phyloP scores from a whole-genome alignment of 1,140 invertebrate species.

The Linepithema humile region DNA sequence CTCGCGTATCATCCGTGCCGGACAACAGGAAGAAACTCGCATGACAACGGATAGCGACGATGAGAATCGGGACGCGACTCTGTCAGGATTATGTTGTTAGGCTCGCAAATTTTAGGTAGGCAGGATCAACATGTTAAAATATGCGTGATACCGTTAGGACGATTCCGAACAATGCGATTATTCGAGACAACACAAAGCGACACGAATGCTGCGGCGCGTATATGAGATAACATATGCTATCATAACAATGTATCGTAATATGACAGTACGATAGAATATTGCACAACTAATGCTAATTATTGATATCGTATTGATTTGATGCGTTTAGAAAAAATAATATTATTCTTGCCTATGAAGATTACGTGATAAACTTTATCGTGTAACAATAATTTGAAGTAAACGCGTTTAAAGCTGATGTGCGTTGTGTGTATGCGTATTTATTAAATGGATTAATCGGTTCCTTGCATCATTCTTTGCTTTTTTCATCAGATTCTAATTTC shows the following conservation, averaged over 20 bases:
- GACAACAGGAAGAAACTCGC: constrained; percentile 43
- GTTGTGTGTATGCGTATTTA: neutral
- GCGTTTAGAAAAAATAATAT: neutral
- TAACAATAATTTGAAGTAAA: neutral
- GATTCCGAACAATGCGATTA: neutral
- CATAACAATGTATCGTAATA: neutral
- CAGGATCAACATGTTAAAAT: constrained; percentile 3
- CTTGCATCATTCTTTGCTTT: neutral
- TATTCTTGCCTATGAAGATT: neutral
- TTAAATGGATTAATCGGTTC: constrained; percentile 9
- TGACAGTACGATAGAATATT: neutral
- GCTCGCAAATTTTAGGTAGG: neutral
- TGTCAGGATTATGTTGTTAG: constrained; percentile 30
- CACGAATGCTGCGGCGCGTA: neutral
- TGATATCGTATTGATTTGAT: neutral
- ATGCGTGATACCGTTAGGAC: neutral
- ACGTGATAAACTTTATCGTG: neutral
- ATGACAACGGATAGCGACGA: constrained; percentile 38
- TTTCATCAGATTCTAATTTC: constrained; percentile 29
- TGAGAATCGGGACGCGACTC: constrained; percentile 8
- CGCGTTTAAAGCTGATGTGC: neutral
- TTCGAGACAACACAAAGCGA: neutral
- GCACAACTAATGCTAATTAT: neutral
- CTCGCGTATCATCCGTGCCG: constrained; percentile 42
- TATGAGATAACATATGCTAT: neutral